phyloP scores from a whole-genome alignment of 2,888 invertebrate genomes.

The Lepidocyrtinus sp. region DNA sequence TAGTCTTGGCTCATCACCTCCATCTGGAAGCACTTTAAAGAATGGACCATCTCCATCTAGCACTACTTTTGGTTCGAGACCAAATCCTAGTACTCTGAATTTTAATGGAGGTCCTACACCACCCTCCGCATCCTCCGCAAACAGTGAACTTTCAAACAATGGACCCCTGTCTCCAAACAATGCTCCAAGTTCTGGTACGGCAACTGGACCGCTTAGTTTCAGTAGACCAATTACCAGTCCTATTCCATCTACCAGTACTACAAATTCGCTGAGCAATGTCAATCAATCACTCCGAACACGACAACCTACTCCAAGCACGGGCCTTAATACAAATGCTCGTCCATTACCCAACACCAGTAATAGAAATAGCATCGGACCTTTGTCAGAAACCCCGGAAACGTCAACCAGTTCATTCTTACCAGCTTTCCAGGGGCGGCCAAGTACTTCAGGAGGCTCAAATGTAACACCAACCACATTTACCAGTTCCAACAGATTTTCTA shows the following conservation, averaged over 20 bases:
- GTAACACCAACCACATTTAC: too few species aligned
- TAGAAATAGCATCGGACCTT: too few species aligned
- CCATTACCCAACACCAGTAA: background rate
- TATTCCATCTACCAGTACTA: too few species aligned
- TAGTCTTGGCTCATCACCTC: background rate
- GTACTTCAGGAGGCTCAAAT: background rate
- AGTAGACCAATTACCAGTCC: background rate
- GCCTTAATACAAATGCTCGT: background rate
- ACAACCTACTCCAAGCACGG: background rate
- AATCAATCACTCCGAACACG: background rate
- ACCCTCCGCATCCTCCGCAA: background rate
- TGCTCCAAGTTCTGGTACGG: background rate
- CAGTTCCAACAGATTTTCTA: background rate
- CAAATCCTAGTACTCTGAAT: background rate
- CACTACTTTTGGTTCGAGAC: too few species aligned
- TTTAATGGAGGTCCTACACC: background rate
- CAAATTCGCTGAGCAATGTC: background rate
- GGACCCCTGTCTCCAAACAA: constrained; percentile 1
- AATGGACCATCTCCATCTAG: background rate
- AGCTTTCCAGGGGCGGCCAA: background rate
- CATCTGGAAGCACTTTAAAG: background rate
- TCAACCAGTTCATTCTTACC: background rate
- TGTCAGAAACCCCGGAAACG: background rate
- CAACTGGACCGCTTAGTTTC: background rate
- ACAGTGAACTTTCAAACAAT: constrained; percentile 17